Evolutionary conservation across 2,888 invertebrate species (phyloP), one percentile per base, ranked within the genome.

Genomic region (Malthinus seriepunctatus): DNA sequence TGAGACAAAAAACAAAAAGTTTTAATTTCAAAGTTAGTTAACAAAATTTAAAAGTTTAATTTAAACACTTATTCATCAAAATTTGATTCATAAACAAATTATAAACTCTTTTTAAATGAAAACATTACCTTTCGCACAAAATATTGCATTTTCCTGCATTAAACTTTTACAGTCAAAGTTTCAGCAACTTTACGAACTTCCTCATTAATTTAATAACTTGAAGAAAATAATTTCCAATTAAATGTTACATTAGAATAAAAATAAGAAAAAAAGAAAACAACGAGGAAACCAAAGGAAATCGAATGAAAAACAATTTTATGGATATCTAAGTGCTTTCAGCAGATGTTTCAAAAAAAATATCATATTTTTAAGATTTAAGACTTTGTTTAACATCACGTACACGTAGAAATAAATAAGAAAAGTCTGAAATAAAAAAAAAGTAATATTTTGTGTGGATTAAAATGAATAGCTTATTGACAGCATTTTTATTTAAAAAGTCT

Each of bases 281-380:
- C 39, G 39, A 15, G 14, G 11, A 38, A 38, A 42, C 23, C 23
- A 42, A 23, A 42, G 15, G 12, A 42, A 23, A 38, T 14, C 38
- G 14, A 14, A 42, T 15, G 23, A 42, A 42, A 42, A 42, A 42
- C 39, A 42, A 42, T 42, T 42, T 42, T 42, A 42, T 23, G 38
- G 12, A n/a, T n/a, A n/a, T n/a, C 1, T n/a, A 15, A 42, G 39
- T 42, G 39, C 39, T 15, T 15, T 15, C 39, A 42, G 39, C 39
- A 42, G 39, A 42, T 42, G 39, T 42, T 42, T 42, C 23, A 15
- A n/a, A 15, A 42, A 38, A 42, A 12, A 42, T 23, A 5, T 23
- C 2, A 42, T 42, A 14, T 42, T 39, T 23, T 23, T 23, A 23
- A 23, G 23, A 5, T 23, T 39, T 12, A 39, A 39, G 39, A 39